Evolutionary conservation across 2,888 invertebrate genomes (phyloP), one percentile per base, ranked within the genome.

Genomic region (Lasioglossum figueresi): DNA sequence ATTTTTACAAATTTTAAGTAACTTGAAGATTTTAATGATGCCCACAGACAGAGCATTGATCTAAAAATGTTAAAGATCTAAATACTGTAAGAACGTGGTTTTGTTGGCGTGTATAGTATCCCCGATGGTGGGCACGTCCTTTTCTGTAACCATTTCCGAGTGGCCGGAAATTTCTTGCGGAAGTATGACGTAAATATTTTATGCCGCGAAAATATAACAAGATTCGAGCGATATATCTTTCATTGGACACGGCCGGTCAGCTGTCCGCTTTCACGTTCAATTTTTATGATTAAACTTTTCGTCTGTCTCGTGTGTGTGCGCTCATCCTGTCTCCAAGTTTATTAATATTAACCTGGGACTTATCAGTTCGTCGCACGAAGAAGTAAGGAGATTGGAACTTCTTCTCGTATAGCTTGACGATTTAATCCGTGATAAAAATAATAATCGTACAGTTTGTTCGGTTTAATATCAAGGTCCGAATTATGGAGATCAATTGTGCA

Each of bases 261-360:
- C 84, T 81, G 85, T 84, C 72, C 78, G 71, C 70, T 81, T 72
- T 75, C 81, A 85, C 85, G 75, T 81, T 81, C 85, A 85, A 85
- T 85, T 85, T 85, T 85, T 85, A 85, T 85, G 78, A 78, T 85
- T 81, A 78, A 85, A 85, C 37, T 85, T 85, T 73, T 72, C 81
- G 74, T 34, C 40, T 74, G 80, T 16, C 71, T 43, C 75, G 34
- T 59, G 48, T 72, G 70, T 71, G 59, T 34, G 43, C n/a, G 40
- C 52, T 43, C 77, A 37, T 70, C 76, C 52, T 52, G 59, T 70
- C 76, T 66, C 72, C 78, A 66, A 71, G 85, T 81, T 71, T 77
- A 79, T 85, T 81, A 85, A 85, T 85, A 85, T 78, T 85, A 81
- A 85, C 81, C 59, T 56, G n/a, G 48, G 40, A 72, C 75, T 78